A percentile compares a stretch with the other conserved stretches of the same genome.
These are phyloP conservation scores for Drosophila grimshawi DNA, from an alignment of 1,140 invertebrate genomes.

Conservation along the genomic window DNA sequence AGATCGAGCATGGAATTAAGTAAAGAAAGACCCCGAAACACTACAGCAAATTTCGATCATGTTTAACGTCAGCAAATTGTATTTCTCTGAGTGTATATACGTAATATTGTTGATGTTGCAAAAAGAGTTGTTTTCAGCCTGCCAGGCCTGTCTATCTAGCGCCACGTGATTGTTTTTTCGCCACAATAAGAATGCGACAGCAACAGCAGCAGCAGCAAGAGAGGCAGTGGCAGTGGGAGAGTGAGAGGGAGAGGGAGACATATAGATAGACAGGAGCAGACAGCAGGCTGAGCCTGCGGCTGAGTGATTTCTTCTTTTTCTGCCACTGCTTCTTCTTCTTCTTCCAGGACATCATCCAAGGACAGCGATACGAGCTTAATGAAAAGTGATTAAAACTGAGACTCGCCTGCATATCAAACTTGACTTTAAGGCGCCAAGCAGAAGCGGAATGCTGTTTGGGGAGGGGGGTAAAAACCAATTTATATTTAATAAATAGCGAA, in stretches of 20 bases:
- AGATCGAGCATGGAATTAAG: no score
- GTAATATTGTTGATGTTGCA: constrained; percentile 74
- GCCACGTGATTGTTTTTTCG: constrained; percentile 78
- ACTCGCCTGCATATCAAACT: constrained; percentile 20
- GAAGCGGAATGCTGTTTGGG: background rate
- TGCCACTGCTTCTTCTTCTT: background rate
- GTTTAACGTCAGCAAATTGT: no score
- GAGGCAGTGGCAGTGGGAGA: background rate
- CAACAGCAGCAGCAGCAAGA: constrained; percentile 4
- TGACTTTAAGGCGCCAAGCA: constrained; percentile 33
- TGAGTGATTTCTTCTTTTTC: constrained; percentile 42
- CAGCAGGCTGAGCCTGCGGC: constrained; percentile 28
- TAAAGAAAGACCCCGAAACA: no score
- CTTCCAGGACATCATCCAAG: constrained; percentile 29
- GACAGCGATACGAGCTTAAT: constrained; percentile 56
- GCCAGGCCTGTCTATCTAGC: constrained; percentile 65
- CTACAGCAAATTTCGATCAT: no score
- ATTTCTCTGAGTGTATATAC: background rate
- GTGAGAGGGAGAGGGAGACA: background rate
- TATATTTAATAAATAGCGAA: constrained; percentile 77
- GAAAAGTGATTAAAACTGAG: constrained; percentile 71
- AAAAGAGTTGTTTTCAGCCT: constrained; percentile 78
- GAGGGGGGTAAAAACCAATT: constrained; percentile 46
- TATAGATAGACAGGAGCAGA: background rate
- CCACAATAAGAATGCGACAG: constrained; percentile 21